These are phyloP conservation scores for Simalia tracyae DNA, from an alignment of 2,797 vertebrate species.

Conservation along the genomic window DNA sequence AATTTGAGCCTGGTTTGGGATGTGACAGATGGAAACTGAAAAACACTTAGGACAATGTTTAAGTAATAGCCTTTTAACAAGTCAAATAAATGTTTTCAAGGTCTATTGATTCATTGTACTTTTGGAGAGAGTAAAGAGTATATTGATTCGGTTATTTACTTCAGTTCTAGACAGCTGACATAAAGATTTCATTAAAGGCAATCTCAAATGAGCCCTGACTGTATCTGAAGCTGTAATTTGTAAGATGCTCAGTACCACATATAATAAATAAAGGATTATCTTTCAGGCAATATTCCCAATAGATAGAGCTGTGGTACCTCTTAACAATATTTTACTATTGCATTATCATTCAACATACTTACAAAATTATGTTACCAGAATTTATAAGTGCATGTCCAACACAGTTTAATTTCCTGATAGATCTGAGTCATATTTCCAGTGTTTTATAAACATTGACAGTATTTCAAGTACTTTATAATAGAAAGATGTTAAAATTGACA, in stretches of 20 bases:
- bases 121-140: constrained; percentile 37
- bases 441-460: constrained; percentile 23
- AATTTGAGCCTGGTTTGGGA: constrained; percentile 25
- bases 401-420: constrained; percentile 17
- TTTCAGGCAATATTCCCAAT: not conserved
- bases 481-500: constrained; percentile 44
- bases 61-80: constrained; percentile 60
- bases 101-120: constrained; percentile 55
- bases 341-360: not conserved
- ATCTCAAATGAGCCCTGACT: not conserved
- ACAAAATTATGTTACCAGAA: not conserved
- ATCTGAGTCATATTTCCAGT: constrained; percentile 52
- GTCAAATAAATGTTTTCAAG: constrained; percentile 64
- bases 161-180: constrained; percentile 25
- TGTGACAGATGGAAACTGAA: constrained; percentile 43
- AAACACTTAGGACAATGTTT: constrained; percentile 45
- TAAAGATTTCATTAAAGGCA: constrained; percentile 30
- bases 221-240: not conserved
- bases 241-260: not conserved
- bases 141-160: constrained; percentile 43
- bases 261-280: not conserved
- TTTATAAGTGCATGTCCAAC: not conserved
- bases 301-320: not conserved
- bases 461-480: constrained; percentile 45
- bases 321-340: not conserved